These are phyloP conservation scores for Polymixis lichenea DNA, from an alignment of 2,888 invertebrate species.

Conservation along the genomic window DNA sequence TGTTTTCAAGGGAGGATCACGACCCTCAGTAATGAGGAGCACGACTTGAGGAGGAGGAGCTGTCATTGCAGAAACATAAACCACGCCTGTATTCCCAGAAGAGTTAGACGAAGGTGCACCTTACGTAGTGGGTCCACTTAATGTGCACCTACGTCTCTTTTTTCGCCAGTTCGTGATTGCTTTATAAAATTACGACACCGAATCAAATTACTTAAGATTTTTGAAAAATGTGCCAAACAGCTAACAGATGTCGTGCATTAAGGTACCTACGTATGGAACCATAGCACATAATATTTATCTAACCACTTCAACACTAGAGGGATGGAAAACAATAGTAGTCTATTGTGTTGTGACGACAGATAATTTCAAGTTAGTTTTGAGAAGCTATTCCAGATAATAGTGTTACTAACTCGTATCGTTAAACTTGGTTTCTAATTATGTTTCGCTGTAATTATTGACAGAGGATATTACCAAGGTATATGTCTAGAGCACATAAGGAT, in stretches of 20 bases:
- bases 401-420: constrained; percentile 11
- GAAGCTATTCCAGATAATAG: constrained; percentile 25
- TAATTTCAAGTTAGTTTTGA: background rate
- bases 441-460: constrained; percentile 17
- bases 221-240: background rate
- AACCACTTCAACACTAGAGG: background rate
- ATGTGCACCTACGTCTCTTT: no score
- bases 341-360: background rate
- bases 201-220: background rate
- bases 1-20: no score
- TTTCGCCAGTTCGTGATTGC: background rate
- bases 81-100: no score
- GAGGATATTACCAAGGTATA: background rate
- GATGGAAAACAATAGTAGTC: background rate
- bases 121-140: no score
- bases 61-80: no score
- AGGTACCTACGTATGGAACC: background rate
- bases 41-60: no score
- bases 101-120: no score
- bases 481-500: background rate
- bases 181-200: background rate
- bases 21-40: no score
- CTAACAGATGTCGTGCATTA: background rate
- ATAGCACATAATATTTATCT: no score
- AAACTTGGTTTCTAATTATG: constrained; percentile 24